phyloP scores from a whole-genome alignment of 2,113 vertebrate species.

The Mus pahari region DNA sequence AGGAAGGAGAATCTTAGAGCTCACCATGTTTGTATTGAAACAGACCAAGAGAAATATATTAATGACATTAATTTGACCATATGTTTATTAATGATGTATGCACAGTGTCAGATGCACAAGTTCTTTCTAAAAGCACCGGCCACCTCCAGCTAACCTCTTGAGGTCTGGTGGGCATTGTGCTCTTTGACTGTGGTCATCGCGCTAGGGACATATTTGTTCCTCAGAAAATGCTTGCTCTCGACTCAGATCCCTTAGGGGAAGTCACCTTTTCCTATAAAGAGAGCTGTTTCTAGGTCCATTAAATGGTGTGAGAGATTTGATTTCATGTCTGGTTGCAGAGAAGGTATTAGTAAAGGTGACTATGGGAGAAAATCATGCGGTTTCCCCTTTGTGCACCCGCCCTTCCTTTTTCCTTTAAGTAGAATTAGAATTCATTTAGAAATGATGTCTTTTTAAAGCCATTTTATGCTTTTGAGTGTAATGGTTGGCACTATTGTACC shows the following conservation, averaged over 20 bases:
- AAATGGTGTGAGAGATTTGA: constrained; percentile 26
- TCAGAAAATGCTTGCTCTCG: constrained; percentile 13
- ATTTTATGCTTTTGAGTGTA: background rate
- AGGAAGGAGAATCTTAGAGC: background rate
- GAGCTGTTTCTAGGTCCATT: background rate
- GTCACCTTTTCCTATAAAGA: background rate
- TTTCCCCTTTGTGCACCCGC: background rate
- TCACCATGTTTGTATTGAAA: background rate
- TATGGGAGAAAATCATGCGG: background rate
- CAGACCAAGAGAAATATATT: background rate
- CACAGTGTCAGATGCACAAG: background rate
- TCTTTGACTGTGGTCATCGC: background rate
- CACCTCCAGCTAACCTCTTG: background rate
- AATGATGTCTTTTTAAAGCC: background rate
- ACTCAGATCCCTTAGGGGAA: constrained; percentile 38
- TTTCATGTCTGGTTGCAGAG: background rate
- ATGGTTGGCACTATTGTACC: background rate
- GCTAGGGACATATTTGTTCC: background rate
- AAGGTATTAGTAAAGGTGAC: background rate
- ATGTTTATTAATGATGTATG: constrained; percentile 13
- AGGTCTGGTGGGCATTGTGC: background rate
- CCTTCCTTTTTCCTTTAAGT: background rate
- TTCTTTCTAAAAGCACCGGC: background rate
- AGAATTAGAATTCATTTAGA: constrained; percentile 35
- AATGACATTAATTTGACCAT: background rate